Evolutionary conservation across 2,888 invertebrate genomes (phyloP).

Genomic region (Orchestes rusci): DNA sequence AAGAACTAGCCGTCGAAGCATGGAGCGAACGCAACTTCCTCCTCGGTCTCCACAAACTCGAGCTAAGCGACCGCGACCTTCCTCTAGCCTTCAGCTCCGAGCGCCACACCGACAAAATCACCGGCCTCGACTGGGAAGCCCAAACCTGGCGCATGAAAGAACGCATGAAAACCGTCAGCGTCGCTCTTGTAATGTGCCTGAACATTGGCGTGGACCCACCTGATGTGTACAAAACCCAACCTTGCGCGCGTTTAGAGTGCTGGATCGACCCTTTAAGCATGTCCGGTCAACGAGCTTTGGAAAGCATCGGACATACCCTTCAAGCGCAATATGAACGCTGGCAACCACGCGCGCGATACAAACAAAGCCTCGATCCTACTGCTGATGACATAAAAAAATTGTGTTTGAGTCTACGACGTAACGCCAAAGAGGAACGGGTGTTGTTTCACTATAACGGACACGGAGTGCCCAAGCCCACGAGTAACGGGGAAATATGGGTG

Average conservation of each 20-base stretch:
- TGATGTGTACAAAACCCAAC: constrained; percentile 94
- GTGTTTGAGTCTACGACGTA: constrained; percentile 86
- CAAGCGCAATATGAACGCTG: constrained; percentile 97
- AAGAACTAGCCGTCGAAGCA: constrained; percentile 20
- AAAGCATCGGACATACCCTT: constrained; percentile 82
- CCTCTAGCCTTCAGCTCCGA: constrained; percentile 67
- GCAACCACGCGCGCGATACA: constrained; percentile 81
- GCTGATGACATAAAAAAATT: constrained; percentile 97
- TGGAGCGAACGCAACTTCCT: constrained; percentile 8
- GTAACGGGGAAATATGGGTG: constrained; percentile 99
- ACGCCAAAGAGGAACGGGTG: constrained; percentile 97
- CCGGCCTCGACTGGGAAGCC: constrained; percentile 56
- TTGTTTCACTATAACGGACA: constrained; percentile 99
- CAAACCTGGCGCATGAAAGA: constrained; percentile 92
- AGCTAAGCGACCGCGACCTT: constrained; percentile 55
- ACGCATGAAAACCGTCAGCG: constrained; percentile 98
- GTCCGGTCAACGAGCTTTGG: constrained; percentile 86
- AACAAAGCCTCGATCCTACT: constrained; percentile 82
- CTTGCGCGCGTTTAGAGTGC: constrained; percentile 91
- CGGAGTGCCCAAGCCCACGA: constrained; percentile 96
- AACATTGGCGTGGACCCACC: constrained; percentile 99
- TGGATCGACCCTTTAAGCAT: constrained; percentile 93
- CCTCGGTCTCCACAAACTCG: constrained; percentile 17
- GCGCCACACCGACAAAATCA: constrained; percentile 66
- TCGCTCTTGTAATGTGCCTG: constrained; percentile 92